These are phyloP conservation scores for Drosophila neocordata DNA, from an alignment of 1,140 invertebrate species.

Conservation along the genomic window DNA sequence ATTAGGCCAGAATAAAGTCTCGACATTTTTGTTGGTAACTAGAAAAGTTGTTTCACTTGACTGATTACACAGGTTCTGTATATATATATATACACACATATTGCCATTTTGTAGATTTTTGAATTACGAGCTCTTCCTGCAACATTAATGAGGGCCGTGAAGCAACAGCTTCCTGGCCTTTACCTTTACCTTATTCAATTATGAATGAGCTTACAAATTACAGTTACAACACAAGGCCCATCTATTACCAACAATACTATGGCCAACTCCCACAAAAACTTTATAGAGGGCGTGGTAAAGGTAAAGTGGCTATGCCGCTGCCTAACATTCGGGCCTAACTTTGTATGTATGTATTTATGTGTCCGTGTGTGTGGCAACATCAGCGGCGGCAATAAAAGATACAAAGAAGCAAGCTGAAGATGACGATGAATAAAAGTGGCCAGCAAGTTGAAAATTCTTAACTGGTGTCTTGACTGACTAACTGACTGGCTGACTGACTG, in stretches of 20 bases:
- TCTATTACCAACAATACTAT: neutral
- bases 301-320: neutral
- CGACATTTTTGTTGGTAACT: constrained; percentile 10
- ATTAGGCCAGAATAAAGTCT: constrained; percentile 66
- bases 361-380: neutral
- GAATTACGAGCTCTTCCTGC: constrained; percentile 29
- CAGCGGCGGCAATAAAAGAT: neutral
- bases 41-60: constrained; percentile 61
- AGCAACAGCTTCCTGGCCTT: constrained; percentile 33
- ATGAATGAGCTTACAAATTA: constrained; percentile 72
- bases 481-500: neutral
- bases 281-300: constrained; percentile 4
- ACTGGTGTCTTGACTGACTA: constrained; percentile 15
- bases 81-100: neutral
- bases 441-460: constrained; percentile 32
- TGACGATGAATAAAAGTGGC: constrained; percentile 38
- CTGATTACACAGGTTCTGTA: constrained; percentile 50
- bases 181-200: constrained; percentile 67
- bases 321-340: neutral
- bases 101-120: constrained; percentile 5
- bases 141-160: constrained; percentile 68
- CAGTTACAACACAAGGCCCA: constrained; percentile 43
- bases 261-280: constrained; percentile 2
- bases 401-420: constrained; percentile 32
- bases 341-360: neutral